Evolutionary conservation across 1,140 invertebrate species (phyloP).

Genomic region (Microvelia longipes): DNA sequence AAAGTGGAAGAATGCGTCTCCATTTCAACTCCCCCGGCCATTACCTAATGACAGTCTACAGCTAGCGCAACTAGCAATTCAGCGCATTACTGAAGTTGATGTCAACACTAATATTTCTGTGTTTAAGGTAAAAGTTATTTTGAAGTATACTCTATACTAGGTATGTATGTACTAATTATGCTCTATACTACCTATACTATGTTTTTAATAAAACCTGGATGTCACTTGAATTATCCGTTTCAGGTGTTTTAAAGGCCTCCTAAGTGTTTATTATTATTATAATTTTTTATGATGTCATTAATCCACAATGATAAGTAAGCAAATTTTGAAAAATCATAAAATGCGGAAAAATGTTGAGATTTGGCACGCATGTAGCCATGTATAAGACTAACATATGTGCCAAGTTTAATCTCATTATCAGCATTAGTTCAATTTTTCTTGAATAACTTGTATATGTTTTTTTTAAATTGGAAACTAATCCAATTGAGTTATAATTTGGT

Average conservation of each 20-base stretch:
- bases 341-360: no score
- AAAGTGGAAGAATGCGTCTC: conserved; percentile 82
- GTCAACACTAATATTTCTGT: conserved; percentile 49
- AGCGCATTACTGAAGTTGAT: conserved; percentile 78
- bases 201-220: background rate
- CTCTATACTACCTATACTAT: background rate
- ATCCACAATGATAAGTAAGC: no score
- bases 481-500: no score
- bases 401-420: no score
- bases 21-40: conserved; percentile 66
- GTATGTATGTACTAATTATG: background rate
- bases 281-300: no score
- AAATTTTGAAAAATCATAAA: no score
- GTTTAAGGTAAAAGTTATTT: conserved; percentile 44
- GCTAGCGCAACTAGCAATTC: conserved; percentile 70
- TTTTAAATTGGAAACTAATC: no score
- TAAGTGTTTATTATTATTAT: background rate
- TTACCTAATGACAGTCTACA: conserved; percentile 56
- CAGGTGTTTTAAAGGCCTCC: background rate
- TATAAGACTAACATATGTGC: no score
- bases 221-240: no score
- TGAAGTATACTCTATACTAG: background rate
- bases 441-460: no score
- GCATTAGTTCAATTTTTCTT: no score
- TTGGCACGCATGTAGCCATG: no score